These are phyloP conservation scores for Neotragus moschatus DNA, from an alignment of 2,113 vertebrate genomes.

Conservation along the genomic window DNA sequence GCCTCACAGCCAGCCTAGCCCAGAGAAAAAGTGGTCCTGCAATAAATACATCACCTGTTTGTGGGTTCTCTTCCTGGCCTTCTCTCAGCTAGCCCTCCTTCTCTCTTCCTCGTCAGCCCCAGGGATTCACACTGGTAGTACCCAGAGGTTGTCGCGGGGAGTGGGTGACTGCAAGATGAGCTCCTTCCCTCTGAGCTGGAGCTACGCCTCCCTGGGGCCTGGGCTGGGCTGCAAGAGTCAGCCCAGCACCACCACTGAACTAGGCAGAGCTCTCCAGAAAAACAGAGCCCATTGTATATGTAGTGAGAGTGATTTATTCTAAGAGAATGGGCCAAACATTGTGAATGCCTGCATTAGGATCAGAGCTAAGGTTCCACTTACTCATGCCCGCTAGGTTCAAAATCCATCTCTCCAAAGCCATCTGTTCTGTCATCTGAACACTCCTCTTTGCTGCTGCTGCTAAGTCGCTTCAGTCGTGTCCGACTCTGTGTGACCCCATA, in stretches of 20 bases:
- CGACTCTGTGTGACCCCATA: no score
- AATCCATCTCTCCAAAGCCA: not conserved
- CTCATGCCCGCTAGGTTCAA: not conserved
- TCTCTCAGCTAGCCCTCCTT: not conserved
- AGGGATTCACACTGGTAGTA: not conserved
- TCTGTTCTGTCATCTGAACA: not conserved
- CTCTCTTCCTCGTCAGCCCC: rapidly evolving
- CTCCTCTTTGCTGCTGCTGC: not conserved
- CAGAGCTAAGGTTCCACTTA: not conserved
- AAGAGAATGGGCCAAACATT: not conserved
- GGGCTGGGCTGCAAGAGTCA: not conserved
- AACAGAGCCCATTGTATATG: not conserved
- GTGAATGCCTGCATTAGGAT: not conserved
- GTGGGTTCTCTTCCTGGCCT: not conserved
- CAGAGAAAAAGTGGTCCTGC: not conserved
- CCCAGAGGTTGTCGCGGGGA: not conserved
- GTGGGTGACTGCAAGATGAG: not conserved
- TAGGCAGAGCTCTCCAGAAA: not conserved
- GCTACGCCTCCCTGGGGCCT: not conserved
- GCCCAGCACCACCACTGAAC: no score
- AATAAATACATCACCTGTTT: slow-evolving; percentile 58
- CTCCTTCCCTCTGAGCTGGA: not conserved
- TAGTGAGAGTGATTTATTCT: not conserved
- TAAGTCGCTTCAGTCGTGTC: no score
- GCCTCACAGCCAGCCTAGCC: not conserved